These are phyloP conservation scores for Eptesicus fuscus DNA, from an alignment of 2,113 vertebrate genomes.

Conservation along the genomic window DNA sequence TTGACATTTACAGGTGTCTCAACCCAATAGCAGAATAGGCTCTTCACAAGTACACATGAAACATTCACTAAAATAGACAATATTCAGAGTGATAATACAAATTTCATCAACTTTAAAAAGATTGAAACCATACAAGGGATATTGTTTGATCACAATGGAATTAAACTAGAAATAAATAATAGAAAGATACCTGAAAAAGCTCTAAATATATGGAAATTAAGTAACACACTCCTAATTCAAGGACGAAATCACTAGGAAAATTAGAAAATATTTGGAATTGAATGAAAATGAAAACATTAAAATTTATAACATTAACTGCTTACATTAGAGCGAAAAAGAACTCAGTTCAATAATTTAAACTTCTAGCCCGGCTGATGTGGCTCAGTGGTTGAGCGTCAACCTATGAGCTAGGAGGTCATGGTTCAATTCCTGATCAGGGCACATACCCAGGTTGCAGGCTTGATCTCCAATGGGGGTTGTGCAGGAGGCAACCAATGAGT, in stretches of 20 bases:
- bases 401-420: too few species aligned
- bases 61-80: background rate
- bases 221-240: background rate
- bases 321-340: background rate
- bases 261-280: background rate
- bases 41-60: background rate
- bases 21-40: background rate
- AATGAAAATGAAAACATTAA: constrained; percentile 4
- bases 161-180: background rate
- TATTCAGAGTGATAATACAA: background rate
- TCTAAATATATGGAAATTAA: constrained; percentile 4
- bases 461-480: too few species aligned
- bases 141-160: background rate
- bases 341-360: background rate
- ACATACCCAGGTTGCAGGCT: too few species aligned
- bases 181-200: background rate
- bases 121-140: background rate
- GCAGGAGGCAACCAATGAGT: too few species aligned
- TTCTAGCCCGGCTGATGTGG: too few species aligned
- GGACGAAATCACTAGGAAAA: background rate
- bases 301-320: background rate
- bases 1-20: background rate
- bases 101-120: background rate
- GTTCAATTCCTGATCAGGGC: too few species aligned
- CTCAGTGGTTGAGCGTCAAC: too few species aligned